A percentile compares a stretch with the other conserved stretches of the same genome.
These are phyloP conservation scores for Malurus alboscapulatus DNA, from an alignment of 2,113 vertebrate genomes.

Conservation along the genomic window DNA sequence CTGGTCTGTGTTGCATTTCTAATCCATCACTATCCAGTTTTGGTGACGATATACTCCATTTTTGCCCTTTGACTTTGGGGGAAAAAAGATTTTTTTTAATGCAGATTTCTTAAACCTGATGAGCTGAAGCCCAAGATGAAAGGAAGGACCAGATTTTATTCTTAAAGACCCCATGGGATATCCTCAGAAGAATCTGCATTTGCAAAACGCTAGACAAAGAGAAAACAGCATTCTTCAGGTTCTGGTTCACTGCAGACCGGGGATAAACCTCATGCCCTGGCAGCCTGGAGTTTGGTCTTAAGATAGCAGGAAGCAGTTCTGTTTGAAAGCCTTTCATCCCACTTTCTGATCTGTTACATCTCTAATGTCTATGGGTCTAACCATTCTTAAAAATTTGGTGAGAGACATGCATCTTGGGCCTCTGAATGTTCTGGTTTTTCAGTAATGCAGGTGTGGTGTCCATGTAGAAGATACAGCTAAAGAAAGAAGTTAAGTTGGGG, in stretches of 20 bases:
- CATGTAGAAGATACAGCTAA: not conserved
- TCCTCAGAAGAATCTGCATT: not conserved
- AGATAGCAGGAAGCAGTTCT: not conserved
- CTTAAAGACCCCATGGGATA: not conserved
- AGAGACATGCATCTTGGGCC: not conserved
- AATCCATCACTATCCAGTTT: not conserved
- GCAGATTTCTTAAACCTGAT: not conserved
- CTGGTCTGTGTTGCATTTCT: not conserved
- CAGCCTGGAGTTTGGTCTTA: not conserved
- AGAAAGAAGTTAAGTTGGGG: not conserved
- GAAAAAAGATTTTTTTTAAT: not conserved
- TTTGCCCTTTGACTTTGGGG: not conserved
- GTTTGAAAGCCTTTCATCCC: not conserved
- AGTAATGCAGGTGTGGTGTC: not conserved
- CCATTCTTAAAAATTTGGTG: not conserved
- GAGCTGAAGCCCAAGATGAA: not conserved
- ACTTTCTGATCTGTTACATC: not conserved
- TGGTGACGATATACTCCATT: not conserved
- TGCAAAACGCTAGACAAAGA: not conserved
- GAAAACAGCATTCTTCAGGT: not conserved
- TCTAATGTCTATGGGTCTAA: not conserved
- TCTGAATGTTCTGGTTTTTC: not conserved
- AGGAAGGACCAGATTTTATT: not conserved
- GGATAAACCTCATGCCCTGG: not conserved
- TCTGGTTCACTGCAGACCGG: not conserved